Evolutionary conservation across 1,140 invertebrate species (phyloP), one percentile per base, ranked within the genome.

Genomic region (Penaeus chinensis): DNA sequence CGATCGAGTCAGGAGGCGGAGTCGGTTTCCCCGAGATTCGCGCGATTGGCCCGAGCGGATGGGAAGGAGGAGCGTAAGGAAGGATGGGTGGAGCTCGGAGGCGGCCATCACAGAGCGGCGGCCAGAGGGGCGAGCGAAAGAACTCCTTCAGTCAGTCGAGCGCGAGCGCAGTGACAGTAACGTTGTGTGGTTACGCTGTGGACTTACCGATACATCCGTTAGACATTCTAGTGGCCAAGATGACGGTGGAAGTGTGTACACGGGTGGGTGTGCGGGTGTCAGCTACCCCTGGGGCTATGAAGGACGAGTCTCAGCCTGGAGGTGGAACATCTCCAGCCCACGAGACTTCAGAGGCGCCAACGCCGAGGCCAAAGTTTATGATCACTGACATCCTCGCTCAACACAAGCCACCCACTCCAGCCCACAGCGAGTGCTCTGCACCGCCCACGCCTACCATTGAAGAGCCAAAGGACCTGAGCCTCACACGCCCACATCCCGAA

Each of bases 181-280:
- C 69, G 80, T 82, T 37, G 71, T 82, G 86, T 76, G n/a, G 71
- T 65, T 65, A 32, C 76, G 63, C 77, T 69, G 37, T 69, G 77
- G 63, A 66, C 63, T 77, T 19, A 63, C 32, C 54, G 16, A 54
- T 54, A 54, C 54, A 54, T 54, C 54, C 54, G 54, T 54, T 54
- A 54, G 54, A 54, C 54, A 54, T 54, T 54, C 54, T 54, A 77
- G 71, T 82, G 79, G 37, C 22, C 32, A 77, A 74, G 69, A 87
- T 87, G 86, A 87, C 86, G 54, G 86, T 87, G 86, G 86, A 87
- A 87, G 86, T 87, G 86, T 87, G 86, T 63, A 78, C 86, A 27
- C 62, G 86, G 60, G 86, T 87, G 71, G 86, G 86, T 42, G 86
- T 87, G 80, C 86, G 86, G 80, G 86, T 87, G 32, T 87, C 86